These are phyloP conservation scores for Scalopus aquaticus DNA, from an alignment of 2,113 vertebrate genomes.

Conservation along the genomic window DNA sequence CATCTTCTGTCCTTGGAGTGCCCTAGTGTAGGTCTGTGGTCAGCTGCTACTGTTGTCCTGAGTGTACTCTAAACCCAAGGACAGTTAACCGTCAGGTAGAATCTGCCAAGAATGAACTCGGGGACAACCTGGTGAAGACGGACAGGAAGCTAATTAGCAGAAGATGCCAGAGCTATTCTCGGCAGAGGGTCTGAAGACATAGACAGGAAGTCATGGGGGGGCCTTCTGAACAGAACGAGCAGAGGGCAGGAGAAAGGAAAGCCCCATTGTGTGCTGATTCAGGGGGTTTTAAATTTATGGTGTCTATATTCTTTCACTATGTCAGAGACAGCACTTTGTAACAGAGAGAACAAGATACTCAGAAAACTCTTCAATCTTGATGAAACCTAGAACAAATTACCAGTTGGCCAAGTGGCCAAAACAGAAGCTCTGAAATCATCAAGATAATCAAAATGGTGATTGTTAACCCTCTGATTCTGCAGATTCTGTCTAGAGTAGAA, in stretches of 20 bases:
- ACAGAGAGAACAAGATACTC: not conserved
- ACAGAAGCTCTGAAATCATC: constrained; percentile 46
- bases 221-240: no score
- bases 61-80: not conserved
- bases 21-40: not conserved
- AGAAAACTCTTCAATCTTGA: constrained; percentile 40
- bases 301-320: not conserved
- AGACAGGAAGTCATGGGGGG: not conserved
- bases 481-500: constrained; percentile 9
- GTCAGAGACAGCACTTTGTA: constrained; percentile 3
- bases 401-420: constrained; percentile 13
- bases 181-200: not conserved
- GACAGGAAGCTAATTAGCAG: not conserved
- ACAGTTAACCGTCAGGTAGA: not conserved
- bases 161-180: not conserved
- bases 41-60: not conserved
- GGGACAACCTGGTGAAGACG: not conserved
- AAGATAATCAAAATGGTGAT: constrained; percentile 37
- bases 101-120: not conserved
- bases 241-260: not conserved
- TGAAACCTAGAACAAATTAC: constrained; percentile 48
- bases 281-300: not conserved
- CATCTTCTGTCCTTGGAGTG: not conserved
- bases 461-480: constrained; percentile 23
- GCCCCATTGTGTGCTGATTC: not conserved